phyloP scores from a whole-genome alignment of 2,797 vertebrate genomes.

The Notamacropus eugenii region DNA sequence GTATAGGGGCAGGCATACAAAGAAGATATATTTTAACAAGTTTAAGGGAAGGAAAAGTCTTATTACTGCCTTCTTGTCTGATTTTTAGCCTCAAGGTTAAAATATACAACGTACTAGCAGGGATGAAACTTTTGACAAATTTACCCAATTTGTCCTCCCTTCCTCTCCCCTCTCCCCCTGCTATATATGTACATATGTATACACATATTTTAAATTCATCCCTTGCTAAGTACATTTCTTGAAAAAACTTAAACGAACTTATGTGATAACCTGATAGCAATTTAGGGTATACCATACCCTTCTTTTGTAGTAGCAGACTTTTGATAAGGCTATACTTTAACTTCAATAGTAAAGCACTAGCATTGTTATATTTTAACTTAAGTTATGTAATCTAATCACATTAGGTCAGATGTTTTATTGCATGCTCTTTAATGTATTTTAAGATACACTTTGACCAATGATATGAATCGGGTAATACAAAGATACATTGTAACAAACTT shows the following conservation, averaged over 20 bases:
- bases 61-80: background rate
- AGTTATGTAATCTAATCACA: background rate
- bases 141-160: background rate
- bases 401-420: background rate
- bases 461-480: background rate
- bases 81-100: background rate
- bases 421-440: background rate
- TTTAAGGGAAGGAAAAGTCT: background rate
- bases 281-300: background rate
- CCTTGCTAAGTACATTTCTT: background rate
- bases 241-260: background rate
- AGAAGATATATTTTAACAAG: background rate
- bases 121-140: background rate
- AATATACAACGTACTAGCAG: background rate
- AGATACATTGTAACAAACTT: background rate
- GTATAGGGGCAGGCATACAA: background rate
- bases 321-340: background rate
- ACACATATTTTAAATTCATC: background rate
- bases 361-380: background rate
- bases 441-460: background rate
- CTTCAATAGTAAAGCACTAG: background rate
- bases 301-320: background rate
- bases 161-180: too few species aligned
- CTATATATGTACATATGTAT: too few species aligned
- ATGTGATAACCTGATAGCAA: background rate